Percentiles rank a stretch among this genome's conserved stretches.
These are phyloP conservation scores for Tubulanus polymorphus DNA, from an alignment of 2,888 invertebrate species.

Conservation along the genomic window DNA sequence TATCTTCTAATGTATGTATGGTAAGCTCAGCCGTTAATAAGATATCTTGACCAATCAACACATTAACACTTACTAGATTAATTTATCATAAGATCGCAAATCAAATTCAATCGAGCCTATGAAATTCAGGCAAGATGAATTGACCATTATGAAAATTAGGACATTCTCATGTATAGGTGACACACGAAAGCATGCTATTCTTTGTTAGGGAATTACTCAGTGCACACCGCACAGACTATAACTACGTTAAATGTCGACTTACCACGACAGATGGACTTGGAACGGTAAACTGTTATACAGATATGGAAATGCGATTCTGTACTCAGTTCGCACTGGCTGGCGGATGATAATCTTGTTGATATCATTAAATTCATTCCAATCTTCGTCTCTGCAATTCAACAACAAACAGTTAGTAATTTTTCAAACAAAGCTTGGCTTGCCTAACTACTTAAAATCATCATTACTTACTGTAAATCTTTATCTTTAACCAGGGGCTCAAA, in stretches of 20 bases:
- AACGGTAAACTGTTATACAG: slow-evolving; percentile 98
- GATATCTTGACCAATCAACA: no score
- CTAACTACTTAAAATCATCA: no score
- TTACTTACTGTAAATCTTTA: slow-evolving; percentile 81
- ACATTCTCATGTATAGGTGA: no score
- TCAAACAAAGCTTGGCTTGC: not conserved
- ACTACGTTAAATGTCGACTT: slow-evolving; percentile 51
- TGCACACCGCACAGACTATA: not conserved
- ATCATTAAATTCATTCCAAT: slow-evolving; percentile 99
- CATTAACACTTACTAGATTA: no score
- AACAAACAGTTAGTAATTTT: not conserved
- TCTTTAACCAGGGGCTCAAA: slow-evolving; percentile 99
- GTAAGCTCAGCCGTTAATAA: no score
- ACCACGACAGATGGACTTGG: slow-evolving; percentile 98
- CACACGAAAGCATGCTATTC: no score
- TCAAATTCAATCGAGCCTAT: no score
- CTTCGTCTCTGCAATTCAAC: slow-evolving; percentile 76
- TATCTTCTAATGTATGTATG: no score
- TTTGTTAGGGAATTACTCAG: no score
- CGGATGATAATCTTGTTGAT: slow-evolving; percentile 99
- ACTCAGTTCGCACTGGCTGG: slow-evolving; percentile 97
- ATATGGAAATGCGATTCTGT: slow-evolving; percentile 98
- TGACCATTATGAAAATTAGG: no score
- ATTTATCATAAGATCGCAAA: no score
- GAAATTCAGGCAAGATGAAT: no score